Evolutionary conservation across 2,113 vertebrate genomes (phyloP).

Genomic region (Accipiter virgatus): DNA sequence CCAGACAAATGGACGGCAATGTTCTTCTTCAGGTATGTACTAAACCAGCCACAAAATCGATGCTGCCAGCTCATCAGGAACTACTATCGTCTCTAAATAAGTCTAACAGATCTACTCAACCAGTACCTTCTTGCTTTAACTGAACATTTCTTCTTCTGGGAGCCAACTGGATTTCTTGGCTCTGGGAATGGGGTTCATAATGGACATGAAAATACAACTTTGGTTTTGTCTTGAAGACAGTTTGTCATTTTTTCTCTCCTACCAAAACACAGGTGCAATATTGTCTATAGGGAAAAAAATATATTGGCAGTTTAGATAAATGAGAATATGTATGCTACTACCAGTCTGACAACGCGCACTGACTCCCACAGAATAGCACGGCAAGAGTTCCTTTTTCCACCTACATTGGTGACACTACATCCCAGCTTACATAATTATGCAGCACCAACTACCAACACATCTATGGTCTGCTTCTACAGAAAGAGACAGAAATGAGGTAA

Average conservation of each 20-base stretch:
- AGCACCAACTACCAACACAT: not conserved
- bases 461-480: not conserved
- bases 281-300: not conserved
- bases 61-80: not conserved
- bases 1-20: not conserved
- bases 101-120: not conserved
- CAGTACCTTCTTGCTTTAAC: not conserved
- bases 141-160: not conserved
- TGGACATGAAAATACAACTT: not conserved
- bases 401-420: not conserved
- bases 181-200: not conserved
- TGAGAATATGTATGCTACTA: not conserved
- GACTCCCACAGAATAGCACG: not conserved
- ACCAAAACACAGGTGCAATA: not conserved
- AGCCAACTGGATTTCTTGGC: not conserved
- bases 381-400: not conserved
- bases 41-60: not conserved
- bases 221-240: not conserved
- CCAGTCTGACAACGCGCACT: rapidly evolving
- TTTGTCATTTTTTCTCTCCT: not conserved
- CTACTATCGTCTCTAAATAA: rapidly evolving
- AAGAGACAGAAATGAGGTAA: not conserved
- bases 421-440: not conserved
- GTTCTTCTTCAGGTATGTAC: not conserved
- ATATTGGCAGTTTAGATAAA: not conserved